phyloP scores from a whole-genome alignment of 2,113 vertebrate genomes.

The Rhizomys pruinosus region DNA sequence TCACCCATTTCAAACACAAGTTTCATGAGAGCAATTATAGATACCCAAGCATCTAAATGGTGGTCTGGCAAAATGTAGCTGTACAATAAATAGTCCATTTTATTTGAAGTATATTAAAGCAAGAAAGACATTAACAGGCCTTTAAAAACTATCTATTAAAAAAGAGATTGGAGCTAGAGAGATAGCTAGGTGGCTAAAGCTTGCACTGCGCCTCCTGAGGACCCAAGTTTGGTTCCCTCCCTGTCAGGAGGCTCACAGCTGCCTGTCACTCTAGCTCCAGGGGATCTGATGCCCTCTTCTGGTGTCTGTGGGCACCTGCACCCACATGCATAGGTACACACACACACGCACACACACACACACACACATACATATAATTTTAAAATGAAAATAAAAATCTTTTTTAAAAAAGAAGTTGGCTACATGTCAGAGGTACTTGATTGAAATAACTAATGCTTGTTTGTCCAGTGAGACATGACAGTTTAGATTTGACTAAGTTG shows the following conservation, averaged over 20 bases:
- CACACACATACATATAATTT: background rate
- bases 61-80: background rate
- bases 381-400: background rate
- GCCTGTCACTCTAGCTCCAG: background rate
- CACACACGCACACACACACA: background rate
- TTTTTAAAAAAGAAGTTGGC: background rate
- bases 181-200: background rate
- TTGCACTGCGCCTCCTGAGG: background rate
- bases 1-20: background rate
- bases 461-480: conserved; percentile 7
- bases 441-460: conserved; percentile 28
- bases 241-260: background rate
- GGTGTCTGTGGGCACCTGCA: background rate
- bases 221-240: background rate
- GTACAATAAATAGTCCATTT: conserved; percentile 12
- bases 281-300: background rate
- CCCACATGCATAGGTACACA: background rate
- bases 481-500: conserved; percentile 9
- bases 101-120: conserved; percentile 12
- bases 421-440: conserved; percentile 13
- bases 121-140: background rate
- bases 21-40: background rate
- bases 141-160: background rate
- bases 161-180: background rate
- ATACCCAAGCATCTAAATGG: background rate